Base-by-base conservation (phyloP, 2,888 invertebrate genomes). In the Coelopa pilipes region DNA sequence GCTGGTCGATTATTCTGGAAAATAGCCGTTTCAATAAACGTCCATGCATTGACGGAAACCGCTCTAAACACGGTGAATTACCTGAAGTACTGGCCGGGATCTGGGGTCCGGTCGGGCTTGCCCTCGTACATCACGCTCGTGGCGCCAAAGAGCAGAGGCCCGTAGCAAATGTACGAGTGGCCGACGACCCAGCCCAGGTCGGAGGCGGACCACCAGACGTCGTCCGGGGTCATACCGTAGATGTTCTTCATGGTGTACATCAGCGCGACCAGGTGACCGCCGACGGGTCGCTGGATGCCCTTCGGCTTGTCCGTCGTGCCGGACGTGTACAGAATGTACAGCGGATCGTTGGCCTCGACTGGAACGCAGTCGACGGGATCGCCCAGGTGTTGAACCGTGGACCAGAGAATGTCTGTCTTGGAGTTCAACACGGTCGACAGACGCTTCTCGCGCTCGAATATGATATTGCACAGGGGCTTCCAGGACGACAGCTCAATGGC, bases 111-210 rank as follows among this genome's bases (percentile, higher is more conserved):
- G 80, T 97, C 96, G 0, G 97, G 98, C 85, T 98, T 98, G 2
- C 98, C 98, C 87, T 98, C 95, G 82, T 94, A 96, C 89, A 96
- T 91, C 21, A 96, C 90, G 68, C 93, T 93, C 0, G 96, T 96
- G 60, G 84, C 86, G 0, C 96, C 95, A 78, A 93, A 92, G 0
- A 96, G 88, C 5, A 97, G 88, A 0, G 97, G 97, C 0, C 93
- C 97, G 81, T 97, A 98, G 86, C 96, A 96, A 79, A 97, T 97
- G 86, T 96, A 98, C 0, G 96, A 97, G 84, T 96, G 97, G 0
- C 97, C 97, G 0, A 97, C 97, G 0, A 97, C 97, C 96, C 96
- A 96, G 13, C 96, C 96, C 70, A 87, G 83, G 73, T 87, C 87
- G 0, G 87, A 87, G 7, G 97, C 97, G 0, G 96, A 95, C 15